phyloP scores from a whole-genome alignment of 2,113 vertebrate species.

The Poeciliopsis prolifica region DNA sequence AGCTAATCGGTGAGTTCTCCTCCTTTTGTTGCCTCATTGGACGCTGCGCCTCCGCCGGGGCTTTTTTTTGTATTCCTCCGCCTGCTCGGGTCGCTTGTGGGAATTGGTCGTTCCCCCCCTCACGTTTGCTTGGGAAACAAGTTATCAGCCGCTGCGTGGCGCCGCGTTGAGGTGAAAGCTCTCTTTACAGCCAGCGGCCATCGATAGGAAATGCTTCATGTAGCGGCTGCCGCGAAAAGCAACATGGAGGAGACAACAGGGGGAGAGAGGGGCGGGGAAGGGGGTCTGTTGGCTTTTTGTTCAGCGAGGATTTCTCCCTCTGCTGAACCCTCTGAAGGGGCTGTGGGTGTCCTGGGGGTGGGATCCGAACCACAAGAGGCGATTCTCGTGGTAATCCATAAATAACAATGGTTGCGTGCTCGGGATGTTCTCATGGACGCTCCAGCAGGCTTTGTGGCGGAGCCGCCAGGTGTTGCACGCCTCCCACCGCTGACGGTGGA shows the following conservation, averaged over 20 bases:
- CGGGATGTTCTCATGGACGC: neutral
- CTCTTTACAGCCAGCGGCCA: neutral
- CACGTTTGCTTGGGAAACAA: too few species aligned
- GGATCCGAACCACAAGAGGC: neutral
- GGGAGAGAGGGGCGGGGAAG: neutral
- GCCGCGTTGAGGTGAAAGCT: neutral
- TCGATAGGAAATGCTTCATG: neutral
- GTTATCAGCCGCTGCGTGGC: neutral
- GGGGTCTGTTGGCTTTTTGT: neutral
- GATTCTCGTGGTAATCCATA: neutral
- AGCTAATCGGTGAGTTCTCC: constrained; percentile 66
- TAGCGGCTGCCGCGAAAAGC: constrained; percentile 29
- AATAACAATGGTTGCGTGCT: neutral
- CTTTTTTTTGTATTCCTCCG: too few species aligned
- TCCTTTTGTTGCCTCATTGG: constrained; percentile 18
- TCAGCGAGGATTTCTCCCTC: neutral
- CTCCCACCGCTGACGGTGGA: constrained; percentile 8
- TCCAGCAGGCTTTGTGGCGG: neutral
- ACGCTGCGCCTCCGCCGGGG: constrained; percentile 23
- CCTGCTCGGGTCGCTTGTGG: neutral
- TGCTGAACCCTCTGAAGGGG: neutral
- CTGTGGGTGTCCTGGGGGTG: too few species aligned
- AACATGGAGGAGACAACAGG: constrained; percentile 59
- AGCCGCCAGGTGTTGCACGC: constrained; percentile 31
- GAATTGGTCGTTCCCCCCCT: neutral